Evolutionary conservation across 2,888 invertebrate genomes (phyloP).

Genomic region (Eupithecia tripunctaria): DNA sequence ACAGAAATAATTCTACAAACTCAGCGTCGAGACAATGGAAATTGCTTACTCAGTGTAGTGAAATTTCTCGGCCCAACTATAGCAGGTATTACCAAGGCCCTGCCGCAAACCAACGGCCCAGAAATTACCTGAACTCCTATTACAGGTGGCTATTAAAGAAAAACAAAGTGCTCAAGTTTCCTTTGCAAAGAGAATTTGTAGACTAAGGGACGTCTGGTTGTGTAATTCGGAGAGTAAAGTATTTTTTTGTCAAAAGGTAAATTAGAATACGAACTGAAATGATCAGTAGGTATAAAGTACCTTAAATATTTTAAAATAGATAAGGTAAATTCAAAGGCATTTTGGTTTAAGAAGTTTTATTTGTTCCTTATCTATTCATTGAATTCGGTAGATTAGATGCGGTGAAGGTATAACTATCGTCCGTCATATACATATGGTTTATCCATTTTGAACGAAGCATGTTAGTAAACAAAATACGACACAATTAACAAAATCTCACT

Average conservation of each 20-base stretch:
- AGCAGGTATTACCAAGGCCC: conserved; percentile 21
- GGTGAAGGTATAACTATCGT: background rate
- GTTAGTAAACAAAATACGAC: too few relatives aligned
- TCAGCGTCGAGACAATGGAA: conserved; percentile 1
- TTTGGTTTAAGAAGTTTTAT: background rate
- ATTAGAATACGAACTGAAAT: background rate
- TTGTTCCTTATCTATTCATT: background rate
- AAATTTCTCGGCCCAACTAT: conserved; percentile 13
- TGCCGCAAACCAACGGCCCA: conserved; percentile 33
- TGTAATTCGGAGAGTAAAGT: background rate
- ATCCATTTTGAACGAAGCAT: too few relatives aligned
- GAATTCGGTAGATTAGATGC: background rate
- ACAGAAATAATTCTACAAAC: conserved; percentile 15
- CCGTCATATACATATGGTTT: too few relatives aligned
- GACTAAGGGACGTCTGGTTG: background rate
- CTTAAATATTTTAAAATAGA: background rate
- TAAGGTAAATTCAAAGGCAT: background rate
- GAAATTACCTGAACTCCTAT: conserved; percentile 41
- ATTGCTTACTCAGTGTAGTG: conserved; percentile 17
- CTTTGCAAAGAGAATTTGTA: background rate
- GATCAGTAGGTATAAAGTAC: background rate
- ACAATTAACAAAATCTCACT: too few relatives aligned
- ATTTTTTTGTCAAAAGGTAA: background rate
- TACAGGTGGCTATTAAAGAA: conserved; percentile 44
- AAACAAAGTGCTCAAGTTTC: conserved; percentile 43